These are phyloP conservation scores for Chaetorhynchus papuensis DNA, from an alignment of 2,113 vertebrate genomes.

Conservation along the genomic window DNA sequence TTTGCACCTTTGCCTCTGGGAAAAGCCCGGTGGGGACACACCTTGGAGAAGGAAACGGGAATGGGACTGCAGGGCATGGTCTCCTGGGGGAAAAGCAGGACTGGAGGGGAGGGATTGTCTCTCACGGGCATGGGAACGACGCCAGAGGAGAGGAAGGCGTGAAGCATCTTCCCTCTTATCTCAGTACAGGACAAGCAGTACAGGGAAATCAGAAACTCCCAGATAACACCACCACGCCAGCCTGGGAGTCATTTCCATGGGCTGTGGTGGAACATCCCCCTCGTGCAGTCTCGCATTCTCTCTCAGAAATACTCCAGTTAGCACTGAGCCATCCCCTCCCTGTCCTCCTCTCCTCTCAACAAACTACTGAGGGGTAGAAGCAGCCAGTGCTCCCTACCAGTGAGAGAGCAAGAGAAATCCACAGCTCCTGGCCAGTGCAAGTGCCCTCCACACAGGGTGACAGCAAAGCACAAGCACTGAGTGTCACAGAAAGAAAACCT, in stretches of 20 bases:
- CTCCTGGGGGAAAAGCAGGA: neutral
- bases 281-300: rapidly evolving
- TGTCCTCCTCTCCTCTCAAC: neutral
- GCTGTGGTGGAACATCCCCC: neutral
- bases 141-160: neutral
- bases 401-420: neutral
- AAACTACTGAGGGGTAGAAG: neutral
- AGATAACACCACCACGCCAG: neutral
- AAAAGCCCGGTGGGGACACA: neutral
- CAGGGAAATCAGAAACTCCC: neutral
- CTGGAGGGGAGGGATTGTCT: neutral
- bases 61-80: neutral
- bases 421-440: neutral
- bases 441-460: neutral
- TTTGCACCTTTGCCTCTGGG: neutral
- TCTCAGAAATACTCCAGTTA: neutral
- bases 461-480: neutral
- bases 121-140: rapidly evolving
- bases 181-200: conserved; percentile 7
- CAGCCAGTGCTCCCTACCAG: neutral
- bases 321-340: neutral
- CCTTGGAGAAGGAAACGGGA: neutral
- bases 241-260: neutral
- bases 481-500: neutral
- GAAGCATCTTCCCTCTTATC: neutral